Evolutionary conservation across 2,113 vertebrate species (phyloP).

Genomic region (Theristicus caerulescens): DNA sequence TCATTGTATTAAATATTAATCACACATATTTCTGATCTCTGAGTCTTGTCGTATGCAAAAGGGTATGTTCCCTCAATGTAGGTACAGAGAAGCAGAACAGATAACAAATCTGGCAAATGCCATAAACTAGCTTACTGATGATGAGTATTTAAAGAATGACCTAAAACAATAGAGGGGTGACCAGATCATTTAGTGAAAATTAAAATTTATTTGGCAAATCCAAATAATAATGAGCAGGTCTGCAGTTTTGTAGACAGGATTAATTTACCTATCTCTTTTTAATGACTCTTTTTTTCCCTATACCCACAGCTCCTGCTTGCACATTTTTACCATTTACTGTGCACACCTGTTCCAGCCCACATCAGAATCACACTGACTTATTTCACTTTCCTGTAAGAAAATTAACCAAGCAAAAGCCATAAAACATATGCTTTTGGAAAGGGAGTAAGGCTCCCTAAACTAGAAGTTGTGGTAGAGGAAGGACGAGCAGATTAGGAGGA

Average conservation of each 20-base stretch:
- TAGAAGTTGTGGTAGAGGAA: not conserved
- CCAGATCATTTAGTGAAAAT: not conserved
- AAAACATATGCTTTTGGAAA: not conserved
- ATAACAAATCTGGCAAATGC: not conserved
- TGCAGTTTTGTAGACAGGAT: not conserved
- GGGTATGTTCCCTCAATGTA: accelerated
- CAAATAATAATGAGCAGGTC: not conserved
- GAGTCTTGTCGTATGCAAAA: not conserved
- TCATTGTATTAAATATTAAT: not conserved
- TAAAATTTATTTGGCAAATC: not conserved
- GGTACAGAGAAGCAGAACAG: not conserved
- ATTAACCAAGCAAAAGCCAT: not conserved
- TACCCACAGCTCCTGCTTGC: not conserved
- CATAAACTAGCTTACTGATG: not conserved
- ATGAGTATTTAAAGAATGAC: not conserved
- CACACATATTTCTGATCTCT: not conserved
- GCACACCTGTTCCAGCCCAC: not conserved
- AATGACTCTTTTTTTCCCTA: not conserved
- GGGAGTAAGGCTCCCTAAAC: not conserved
- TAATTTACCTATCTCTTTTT: not conserved
- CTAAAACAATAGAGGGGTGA: not conserved
- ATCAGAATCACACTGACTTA: not conserved
- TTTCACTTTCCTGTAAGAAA: not conserved
- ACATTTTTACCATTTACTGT: not conserved
- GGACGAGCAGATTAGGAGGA: not conserved